Conservation (phyloP, 64 coral and sea anemone species). For the Pachyseris speciosa region DNA sequence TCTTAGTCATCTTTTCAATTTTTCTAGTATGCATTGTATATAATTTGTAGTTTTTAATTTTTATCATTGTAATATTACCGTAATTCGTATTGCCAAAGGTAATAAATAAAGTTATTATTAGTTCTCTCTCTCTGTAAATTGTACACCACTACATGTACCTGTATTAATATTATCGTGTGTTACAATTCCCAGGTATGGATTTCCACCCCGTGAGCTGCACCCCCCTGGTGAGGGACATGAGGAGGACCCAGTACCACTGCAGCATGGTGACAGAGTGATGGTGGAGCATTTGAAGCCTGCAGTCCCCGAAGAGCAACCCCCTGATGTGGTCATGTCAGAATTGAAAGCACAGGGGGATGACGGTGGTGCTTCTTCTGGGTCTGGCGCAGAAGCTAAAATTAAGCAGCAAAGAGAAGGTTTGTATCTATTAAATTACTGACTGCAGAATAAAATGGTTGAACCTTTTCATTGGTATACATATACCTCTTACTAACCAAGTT, state of each 20-base stretch:
- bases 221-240: slow-evolving; percentile 87
- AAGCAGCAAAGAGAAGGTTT: slow-evolving; percentile 40
- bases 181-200: slow-evolving; percentile 23
- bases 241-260: slow-evolving; percentile 79
- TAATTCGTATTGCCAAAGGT: too few relatives aligned
- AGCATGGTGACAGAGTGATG: slow-evolving; percentile 91
- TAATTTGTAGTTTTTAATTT: too few relatives aligned
- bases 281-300: slow-evolving; percentile 79
- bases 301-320: slow-evolving; percentile 46
- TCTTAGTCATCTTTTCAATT: too few relatives aligned
- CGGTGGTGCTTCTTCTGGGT: neutral
- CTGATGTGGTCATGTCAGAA: slow-evolving; percentile 80
- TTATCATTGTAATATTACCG: too few relatives aligned
- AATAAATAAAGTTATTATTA: too few relatives aligned
- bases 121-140: too few relatives aligned
- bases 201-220: slow-evolving; percentile 85
- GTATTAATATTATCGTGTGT: too few relatives aligned
- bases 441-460: too few relatives aligned
- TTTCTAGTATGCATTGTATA: too few relatives aligned
- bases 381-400: neutral
- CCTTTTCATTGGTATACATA: too few relatives aligned
- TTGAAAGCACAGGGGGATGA: slow-evolving; percentile 36
- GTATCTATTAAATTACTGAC: neutral
- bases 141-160: neutral
- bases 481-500: too few relatives aligned